Conservation (phyloP, 2,888 invertebrate species). For the Tanypteryx hageni region DNA sequence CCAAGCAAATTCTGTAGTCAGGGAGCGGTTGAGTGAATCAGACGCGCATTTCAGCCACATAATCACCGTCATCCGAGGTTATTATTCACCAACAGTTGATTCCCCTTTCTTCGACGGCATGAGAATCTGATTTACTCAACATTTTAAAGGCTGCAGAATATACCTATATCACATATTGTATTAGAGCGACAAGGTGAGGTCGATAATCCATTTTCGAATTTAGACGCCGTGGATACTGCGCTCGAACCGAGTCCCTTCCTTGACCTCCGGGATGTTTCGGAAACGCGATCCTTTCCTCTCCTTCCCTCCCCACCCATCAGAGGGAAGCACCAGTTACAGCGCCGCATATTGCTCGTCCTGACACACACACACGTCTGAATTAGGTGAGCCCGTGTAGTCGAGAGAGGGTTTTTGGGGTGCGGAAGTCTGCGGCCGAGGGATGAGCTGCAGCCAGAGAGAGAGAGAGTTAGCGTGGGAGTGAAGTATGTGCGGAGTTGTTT, state of each 20-base stretch:
- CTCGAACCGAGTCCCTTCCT: background rate
- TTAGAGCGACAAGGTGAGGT: too few species aligned
- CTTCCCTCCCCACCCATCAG: background rate
- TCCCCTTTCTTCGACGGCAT: too few species aligned
- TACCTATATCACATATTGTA: too few species aligned
- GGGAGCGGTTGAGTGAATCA: too few species aligned
- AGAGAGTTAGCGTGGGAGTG: background rate
- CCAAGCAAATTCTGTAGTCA: too few species aligned
- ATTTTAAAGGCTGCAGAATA: too few species aligned
- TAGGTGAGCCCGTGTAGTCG: background rate
- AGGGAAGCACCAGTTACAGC: background rate
- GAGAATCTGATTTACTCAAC: too few species aligned
- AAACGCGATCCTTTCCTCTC: background rate
- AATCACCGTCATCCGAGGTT: too few species aligned
- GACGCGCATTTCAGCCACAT: too few species aligned
- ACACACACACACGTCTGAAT: background rate
- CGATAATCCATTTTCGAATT: too few species aligned
- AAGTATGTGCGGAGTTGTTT: constrained; percentile 3
- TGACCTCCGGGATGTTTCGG: background rate
- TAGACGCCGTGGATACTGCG: too few species aligned
- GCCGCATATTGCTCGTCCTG: background rate
- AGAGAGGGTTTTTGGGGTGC: background rate
- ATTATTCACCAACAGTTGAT: too few species aligned
- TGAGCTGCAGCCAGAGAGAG: background rate
- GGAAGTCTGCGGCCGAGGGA: constrained; percentile 11